A percentile compares a stretch with the other conserved stretches of the same genome.
These are phyloP conservation scores for Geotrupes spiniger DNA, from an alignment of 2,888 invertebrate genomes.

Conservation along the genomic window DNA sequence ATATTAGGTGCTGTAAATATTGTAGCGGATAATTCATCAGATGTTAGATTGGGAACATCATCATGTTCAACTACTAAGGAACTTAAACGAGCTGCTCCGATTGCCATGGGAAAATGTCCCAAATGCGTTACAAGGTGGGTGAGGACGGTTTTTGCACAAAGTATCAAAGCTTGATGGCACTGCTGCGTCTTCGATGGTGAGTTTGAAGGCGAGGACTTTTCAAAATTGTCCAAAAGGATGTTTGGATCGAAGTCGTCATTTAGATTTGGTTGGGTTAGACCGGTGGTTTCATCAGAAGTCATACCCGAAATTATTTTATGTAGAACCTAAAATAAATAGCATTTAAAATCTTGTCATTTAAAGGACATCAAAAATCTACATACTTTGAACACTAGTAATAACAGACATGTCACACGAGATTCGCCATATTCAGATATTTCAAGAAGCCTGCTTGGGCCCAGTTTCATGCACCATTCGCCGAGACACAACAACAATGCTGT, in stretches of 20 bases:
- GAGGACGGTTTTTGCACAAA: conserved; percentile 60
- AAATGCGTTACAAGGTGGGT: conserved; percentile 88
- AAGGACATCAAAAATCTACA: too few relatives aligned
- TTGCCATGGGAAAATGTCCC: conserved; percentile 92
- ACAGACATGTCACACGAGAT: conserved; percentile 48
- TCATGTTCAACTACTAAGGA: conserved; percentile 91
- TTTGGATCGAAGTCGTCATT: conserved; percentile 73
- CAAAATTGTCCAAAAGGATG: conserved; percentile 67
- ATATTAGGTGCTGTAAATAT: conserved; percentile 83
- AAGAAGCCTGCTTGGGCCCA: conserved; percentile 66
- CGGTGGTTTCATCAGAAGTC: conserved; percentile 52
- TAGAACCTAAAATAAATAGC: conserved; percentile 52
- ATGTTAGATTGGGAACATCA: conserved; percentile 71
- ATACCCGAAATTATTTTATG: conserved; percentile 60
- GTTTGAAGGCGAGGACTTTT: conserved; percentile 49
- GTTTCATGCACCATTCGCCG: conserved; percentile 90
- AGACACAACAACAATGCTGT: conserved; percentile 83
- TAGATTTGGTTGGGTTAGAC: conserved; percentile 54
- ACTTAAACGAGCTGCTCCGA: conserved; percentile 83
- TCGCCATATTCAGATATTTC: conserved; percentile 53
- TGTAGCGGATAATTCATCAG: conserved; percentile 74
- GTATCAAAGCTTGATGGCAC: conserved; percentile 57
- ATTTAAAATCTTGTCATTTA: conserved; percentile 2
- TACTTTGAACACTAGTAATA: conserved; percentile 73
- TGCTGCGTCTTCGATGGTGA: conserved; percentile 53